These are phyloP conservation scores for Polypedilum pembai DNA, from an alignment of 1,140 invertebrate species.

Conservation along the genomic window DNA sequence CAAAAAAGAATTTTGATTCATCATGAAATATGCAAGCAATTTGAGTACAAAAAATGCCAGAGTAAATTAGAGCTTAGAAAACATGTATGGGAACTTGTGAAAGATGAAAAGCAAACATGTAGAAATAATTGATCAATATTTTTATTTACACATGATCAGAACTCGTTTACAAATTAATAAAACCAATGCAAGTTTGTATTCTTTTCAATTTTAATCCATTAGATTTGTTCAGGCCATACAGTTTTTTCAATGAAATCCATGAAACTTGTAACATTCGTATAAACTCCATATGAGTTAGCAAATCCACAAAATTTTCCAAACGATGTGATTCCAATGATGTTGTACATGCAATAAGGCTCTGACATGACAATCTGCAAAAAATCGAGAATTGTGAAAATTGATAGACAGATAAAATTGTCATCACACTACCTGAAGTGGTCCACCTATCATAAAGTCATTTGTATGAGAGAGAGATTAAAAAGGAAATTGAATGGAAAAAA, in stretches of 20 bases:
- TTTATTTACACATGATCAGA: no score
- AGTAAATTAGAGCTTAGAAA: slow-evolving; percentile 7
- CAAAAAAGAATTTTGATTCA: slow-evolving; percentile 1
- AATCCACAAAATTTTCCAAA: slow-evolving; percentile 50
- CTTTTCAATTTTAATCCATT: no score
- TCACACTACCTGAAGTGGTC: slow-evolving; percentile 21
- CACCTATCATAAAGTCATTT: neutral
- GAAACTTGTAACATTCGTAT: slow-evolving; percentile 54
- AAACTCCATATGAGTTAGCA: slow-evolving; percentile 49
- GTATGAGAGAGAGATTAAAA: neutral
- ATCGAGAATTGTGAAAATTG: neutral
- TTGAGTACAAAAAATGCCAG: neutral
- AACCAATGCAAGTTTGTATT: no score
- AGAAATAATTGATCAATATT: neutral
- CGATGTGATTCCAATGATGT: slow-evolving; percentile 51
- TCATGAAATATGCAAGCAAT: neutral
- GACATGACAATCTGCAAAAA: slow-evolving; percentile 41
- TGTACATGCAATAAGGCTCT: slow-evolving; percentile 42
- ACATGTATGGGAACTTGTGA: neutral
- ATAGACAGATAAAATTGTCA: neutral
- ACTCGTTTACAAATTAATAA: no score
- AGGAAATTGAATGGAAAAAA: neutral
- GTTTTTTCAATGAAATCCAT: slow-evolving; percentile 56
- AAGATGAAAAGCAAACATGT: neutral
- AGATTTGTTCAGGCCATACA: slow-evolving; percentile 43